These are phyloP conservation scores for Pristionchus japonicus DNA, from an alignment of 2,888 invertebrate genomes.

Conservation along the genomic window DNA sequence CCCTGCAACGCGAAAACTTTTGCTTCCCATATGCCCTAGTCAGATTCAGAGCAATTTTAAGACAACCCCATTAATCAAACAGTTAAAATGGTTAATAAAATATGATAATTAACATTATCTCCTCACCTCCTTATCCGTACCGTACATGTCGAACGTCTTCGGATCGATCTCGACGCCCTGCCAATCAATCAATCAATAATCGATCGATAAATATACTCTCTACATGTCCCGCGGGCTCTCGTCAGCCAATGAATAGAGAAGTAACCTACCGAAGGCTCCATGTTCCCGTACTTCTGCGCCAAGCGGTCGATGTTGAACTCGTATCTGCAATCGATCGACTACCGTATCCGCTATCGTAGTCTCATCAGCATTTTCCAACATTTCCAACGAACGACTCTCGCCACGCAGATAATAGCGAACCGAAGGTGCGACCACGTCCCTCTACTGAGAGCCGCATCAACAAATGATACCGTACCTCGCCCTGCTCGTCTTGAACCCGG, in stretches of 20 bases:
- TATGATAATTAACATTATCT: neutral
- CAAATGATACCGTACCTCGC: neutral
- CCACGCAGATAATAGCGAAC: no score
- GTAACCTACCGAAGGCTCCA: neutral
- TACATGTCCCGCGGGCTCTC: no score
- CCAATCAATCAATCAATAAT: neutral
- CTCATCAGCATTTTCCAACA: no score
- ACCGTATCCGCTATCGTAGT: neutral
- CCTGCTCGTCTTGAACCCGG: slow-evolving; percentile 19
- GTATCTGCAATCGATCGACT: slow-evolving; percentile 3
- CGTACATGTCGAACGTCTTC: slow-evolving; percentile 15
- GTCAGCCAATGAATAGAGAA: neutral
- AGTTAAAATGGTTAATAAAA: neutral
- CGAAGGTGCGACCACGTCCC: no score
- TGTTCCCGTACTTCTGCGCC: slow-evolving; percentile 15
- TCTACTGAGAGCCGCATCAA: no score
- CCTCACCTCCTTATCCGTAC: neutral
- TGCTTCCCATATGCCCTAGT: no score
- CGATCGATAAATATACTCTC: no score
- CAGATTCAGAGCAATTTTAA: neutral
- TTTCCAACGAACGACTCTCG: neutral
- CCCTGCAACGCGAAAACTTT: neutral
- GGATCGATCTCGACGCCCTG: slow-evolving; percentile 35
- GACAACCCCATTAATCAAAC: no score
- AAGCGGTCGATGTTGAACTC: slow-evolving; percentile 40